Evolutionary conservation across 2,888 invertebrate species (phyloP), one percentile per base, ranked within the genome.

Genomic region (Camponotus fellah): DNA sequence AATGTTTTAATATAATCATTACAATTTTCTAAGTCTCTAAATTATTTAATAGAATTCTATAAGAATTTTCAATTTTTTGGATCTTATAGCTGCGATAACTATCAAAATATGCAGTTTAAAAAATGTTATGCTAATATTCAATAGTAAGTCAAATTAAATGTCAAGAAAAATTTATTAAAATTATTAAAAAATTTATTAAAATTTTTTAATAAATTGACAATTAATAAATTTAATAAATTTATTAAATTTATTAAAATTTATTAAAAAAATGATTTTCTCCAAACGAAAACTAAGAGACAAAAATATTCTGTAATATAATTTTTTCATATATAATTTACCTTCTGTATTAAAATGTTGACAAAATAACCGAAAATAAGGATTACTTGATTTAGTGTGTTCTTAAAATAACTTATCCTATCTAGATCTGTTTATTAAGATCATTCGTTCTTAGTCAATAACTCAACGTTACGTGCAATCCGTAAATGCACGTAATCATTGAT

Each of bases 401-500:
- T 17, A 40, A 66, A 40, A 40, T 56, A 56, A 17, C 9, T n/a
- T 66, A n/a, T 26, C 12, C 32, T 53, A n/a, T 53, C 17, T 53
- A 32, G 40, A 32, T 56, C n/a, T 75, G 46, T 32, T 56, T 40
- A 68, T n/a, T 1, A n/a, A 56, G 9, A 68, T 56, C n/a, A 32
- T 17, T 75, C 26, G 26, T 65, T 34, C 21, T 71, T 71, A 56
- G 26, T 12, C 58, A 17, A 37, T 60, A 79, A 79, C 17, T 71
- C 17, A 60, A 79, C 60, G 60, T 58, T 79, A 81, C 49, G 46
- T 17, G 32, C 32, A 34, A 72, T 49, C 14, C 49, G 21, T 49
- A 65, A 26, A 82, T 66, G 60, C 60, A n/a, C 72, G 5, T 58
- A 77, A 77, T 77, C 56, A 43, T 43, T 56, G 62, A 17, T 17